Base-by-base conservation (phyloP, 2,113 vertebrate species). In the Prinia subflava region DNA sequence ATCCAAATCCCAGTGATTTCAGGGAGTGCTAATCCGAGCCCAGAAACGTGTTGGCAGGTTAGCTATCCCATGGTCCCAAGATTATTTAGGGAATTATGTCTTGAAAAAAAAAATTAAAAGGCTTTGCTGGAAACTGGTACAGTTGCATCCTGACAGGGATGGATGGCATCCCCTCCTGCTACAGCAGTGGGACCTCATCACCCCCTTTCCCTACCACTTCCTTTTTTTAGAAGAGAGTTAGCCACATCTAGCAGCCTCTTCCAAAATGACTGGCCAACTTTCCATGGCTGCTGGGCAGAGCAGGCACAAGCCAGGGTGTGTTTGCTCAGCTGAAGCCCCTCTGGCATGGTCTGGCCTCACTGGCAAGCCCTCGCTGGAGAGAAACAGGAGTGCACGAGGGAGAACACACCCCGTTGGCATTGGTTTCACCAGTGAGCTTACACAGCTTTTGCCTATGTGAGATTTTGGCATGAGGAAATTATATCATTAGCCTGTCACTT, bases 401-500 rank as follows among this genome's bases (percentile, higher is more conserved):
- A 24, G 22, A 93, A 65, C 56, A 52, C 6, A 10, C 47, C 62
- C 59, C 0, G 0, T 2, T 92, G 93, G 95, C 92, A 74, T 64
- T 1, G 3, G 19, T 59, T 83, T 71, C 9, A 5, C 77, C 69
- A 92, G 79, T 2, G 5, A 89, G 47, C 64, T 56, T 1, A 0
- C 44, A 53, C 35, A 88, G 76, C 56, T 83, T 92, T 81, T 85
- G 83, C 64, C 64, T 56, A 71, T 31, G 7, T 35, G 49, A 56
- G 52, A 62, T 71, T 93, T 89, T 95, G 90, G 75, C 92, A 59
- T 22, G 27, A 85, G 28, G 15, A 89, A 83, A 56, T 85, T 14
- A 39, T 31, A 42, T 87, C 93, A 87, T 74, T 89, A 90, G 67
- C 73, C 59, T 9, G 21, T 85, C 76, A 60, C 65, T 95, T 91